Evolutionary conservation across 2,113 vertebrate species (phyloP).

Genomic region (Heliornis fulica): DNA sequence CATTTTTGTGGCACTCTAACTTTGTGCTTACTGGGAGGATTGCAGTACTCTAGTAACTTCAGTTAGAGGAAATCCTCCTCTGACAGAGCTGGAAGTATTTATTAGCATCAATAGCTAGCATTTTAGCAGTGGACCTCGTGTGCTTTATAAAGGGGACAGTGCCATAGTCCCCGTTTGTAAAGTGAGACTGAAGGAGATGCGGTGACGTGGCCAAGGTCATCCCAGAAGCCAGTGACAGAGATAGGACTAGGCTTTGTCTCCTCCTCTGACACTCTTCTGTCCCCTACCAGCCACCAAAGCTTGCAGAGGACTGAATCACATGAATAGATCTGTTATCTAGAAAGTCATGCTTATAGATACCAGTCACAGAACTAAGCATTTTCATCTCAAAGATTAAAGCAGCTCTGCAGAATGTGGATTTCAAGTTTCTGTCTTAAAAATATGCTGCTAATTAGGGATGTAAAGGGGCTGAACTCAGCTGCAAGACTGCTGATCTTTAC

Average conservation of each 20-base stretch:
- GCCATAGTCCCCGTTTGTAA: neutral
- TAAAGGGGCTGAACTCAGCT: constrained; percentile 57
- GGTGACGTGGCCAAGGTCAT: neutral
- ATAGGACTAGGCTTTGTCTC: neutral
- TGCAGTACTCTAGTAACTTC: neutral
- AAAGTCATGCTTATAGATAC: constrained; percentile 11
- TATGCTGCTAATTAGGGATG: constrained; percentile 58
- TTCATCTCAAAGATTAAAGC: constrained; percentile 33
- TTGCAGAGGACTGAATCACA: neutral
- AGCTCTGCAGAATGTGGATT: constrained; percentile 45
- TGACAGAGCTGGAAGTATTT: neutral
- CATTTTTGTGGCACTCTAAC: neutral
- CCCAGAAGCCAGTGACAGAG: neutral
- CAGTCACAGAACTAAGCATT: constrained; percentile 46
- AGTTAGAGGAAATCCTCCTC: neutral
- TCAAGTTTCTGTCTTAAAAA: constrained; percentile 58
- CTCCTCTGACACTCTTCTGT: neutral
- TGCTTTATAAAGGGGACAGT: neutral
- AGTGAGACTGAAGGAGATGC: neutral
- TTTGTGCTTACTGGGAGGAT: neutral
- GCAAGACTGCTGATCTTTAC: constrained; percentile 50
- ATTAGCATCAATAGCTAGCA: neutral
- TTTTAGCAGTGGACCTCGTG: neutral
- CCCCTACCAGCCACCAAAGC: neutral
- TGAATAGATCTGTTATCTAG: neutral